Base-by-base conservation (phyloP, 2,888 invertebrate species). In the Cantharis lateralis region DNA sequence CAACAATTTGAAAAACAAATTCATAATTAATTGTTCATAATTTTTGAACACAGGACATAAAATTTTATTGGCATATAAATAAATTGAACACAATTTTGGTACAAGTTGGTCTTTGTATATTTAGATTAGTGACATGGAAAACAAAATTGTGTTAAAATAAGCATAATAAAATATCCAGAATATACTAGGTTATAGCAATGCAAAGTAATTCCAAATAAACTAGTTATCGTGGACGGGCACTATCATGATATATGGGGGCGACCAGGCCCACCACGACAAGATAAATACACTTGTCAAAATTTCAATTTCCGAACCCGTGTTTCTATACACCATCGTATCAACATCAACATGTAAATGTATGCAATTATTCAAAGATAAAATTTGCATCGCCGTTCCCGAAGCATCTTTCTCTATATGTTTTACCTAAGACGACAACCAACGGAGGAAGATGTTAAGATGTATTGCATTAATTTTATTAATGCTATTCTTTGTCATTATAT, bases 241-340 rank as follows among this genome's bases (percentile, higher is more conserved):
- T 83, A 83, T 82, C 82, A 82, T 85, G 85, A 86, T 84, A 82
- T 84, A 85, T 85, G 84, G 81, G 81, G 81, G 83, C 80, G 80
- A 82, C 83, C 81, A 78, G 80, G 84, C 82, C 82, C 81, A 83
- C 81, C 84, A 82, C 84, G 84, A 86, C 85, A 84, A 86, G 86
- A 87, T 87, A 86, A 87, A 87, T 87, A 86, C 84, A 85, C 86
- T 86, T 87, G 86, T 87, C 87, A 87, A 86, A 87, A 86, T 87
- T 87, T 87, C 87, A 87, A 87, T 87, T 87, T 86, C 87, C 87
- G 85, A 86, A 85, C 83, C 83, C 83, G 82, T 83, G 83, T 84
- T 82, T 82, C 80, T 83, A 82, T 83, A 81, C 82, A 82, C 80
- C 82, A 80, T 81, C 81, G 81, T 78, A 83, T 82, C 82, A 82